Evolutionary conservation across 2,888 invertebrate species (phyloP), one percentile per base, ranked within the genome.

Genomic region (Agrotis ipsilon): DNA sequence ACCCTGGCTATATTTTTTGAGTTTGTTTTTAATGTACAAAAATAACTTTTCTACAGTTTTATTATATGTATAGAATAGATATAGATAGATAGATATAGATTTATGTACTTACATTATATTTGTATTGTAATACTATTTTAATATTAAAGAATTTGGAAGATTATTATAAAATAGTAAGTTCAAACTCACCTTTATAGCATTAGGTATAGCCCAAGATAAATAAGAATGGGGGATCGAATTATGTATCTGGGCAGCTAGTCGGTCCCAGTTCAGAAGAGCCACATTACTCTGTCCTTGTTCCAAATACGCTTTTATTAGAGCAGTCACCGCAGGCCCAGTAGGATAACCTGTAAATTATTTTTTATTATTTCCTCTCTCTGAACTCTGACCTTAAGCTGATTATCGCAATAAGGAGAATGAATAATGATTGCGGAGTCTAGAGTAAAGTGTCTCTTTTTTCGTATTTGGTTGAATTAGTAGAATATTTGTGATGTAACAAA

Each of bases 221-320:
- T 94, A 96, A 6, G 94, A 94, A 45, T 78, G 85, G 9, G 90
- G 75, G 24, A 94, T 70, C 68, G 84, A 87, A 16, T 90, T 88
- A 43, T 85, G 62, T 13, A 84, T 79, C 16, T 86, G 62, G 2
- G 94, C 92, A 45, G 95, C 96, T 72, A 93, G 86, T 16, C 90
- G 87, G 39, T 94, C 88, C 96, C 96, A 96, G 82, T 95, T 92
- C 55, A 96, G 83, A n/a, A 96, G 88, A 21, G 86, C 92, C 21
- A 96, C 94, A 77, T 96, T 96, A 78, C 82, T 87, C 48, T 88
- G 81, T 45, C 88, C 89, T 71, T 88, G 86, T 57, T 91, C 87
- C 68, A 96, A 79, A 81, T 90, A 93, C 21, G 91, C 88, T 43
- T 87, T 88, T 74, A 92, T 85, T 58, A 95, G 83, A 13, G 86